Evolutionary conservation across 2,113 vertebrate species (phyloP).

Genomic region (Leucopternis melanops): DNA sequence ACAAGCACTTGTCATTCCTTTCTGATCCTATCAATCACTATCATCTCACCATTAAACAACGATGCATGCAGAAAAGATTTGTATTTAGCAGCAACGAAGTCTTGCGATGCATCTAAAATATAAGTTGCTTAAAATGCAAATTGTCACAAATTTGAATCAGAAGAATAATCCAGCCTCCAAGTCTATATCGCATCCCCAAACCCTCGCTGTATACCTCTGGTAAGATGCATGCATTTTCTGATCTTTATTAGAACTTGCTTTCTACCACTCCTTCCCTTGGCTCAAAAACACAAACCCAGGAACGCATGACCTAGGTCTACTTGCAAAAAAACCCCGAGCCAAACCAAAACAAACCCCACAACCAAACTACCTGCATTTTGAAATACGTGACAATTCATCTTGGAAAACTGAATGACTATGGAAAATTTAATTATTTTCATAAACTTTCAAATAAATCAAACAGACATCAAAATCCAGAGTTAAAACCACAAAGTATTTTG

Average conservation of each 20-base stretch:
- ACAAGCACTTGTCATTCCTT: not conserved
- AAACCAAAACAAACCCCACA: not conserved
- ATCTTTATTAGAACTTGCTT: not conserved
- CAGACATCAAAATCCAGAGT: not conserved
- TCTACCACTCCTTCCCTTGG: not conserved
- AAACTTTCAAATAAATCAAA: not conserved
- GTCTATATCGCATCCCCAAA: not conserved
- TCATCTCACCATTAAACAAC: not conserved
- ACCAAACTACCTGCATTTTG: not conserved
- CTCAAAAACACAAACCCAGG: not conserved
- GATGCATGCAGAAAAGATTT: not conserved
- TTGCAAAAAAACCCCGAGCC: not conserved
- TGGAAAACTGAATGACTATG: not conserved
- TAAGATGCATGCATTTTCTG: not conserved
- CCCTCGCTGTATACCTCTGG: not conserved
- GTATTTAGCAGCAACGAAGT: not conserved
- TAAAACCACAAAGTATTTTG: not conserved
- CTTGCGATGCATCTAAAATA: not conserved
- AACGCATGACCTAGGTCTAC: not conserved
- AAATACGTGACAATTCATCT: not conserved
- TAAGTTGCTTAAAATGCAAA: not conserved
- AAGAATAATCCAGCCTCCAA: not conserved
- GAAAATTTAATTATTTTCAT: not conserved
- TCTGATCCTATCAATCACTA: not conserved
- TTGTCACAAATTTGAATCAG: not conserved